Base-by-base conservation (phyloP, 2,888 invertebrate genomes). In the Aphidius colemani region DNA sequence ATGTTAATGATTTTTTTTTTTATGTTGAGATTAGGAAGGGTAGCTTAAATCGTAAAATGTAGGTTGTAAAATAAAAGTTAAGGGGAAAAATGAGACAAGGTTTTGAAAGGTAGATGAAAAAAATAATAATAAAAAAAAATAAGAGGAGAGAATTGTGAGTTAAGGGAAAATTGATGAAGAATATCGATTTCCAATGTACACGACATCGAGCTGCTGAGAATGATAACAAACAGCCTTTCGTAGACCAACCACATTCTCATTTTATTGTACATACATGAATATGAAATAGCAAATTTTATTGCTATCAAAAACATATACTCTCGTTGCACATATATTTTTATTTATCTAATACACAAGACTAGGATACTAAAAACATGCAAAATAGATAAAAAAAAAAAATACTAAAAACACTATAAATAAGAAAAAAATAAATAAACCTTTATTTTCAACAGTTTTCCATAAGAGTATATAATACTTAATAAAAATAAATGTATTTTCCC, bases 161-260 rank as follows among this genome's bases (percentile, higher is more conserved):
- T 48, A 48, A 48, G 48, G 13, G 48, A 13, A 13, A 13, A 11
- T 62, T 57, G 57, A 62, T 62, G 56, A 62, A 62, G 56, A 49
- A 62, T 62, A 62, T 62, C 57, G 62, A 62, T 62, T 62, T 62
- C 62, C 62, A 57, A 62, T 62, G 56, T 10, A 48, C 53, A 57
- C 41, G 49, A 62, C 62, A 62, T 62, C 13, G 11, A 62, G 45
- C 44, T 44, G 48, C 41, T 43, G 41, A 13, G 44, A 59, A 39
- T 50, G 44, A 56, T 57, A 62, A 62, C 44, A 56, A 57, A 62
- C 62, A 62, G 62, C 30, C 11, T 56, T 13, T 13, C 13, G 13
- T 8, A 48, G 48, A 13, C 13, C 10, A 30, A 13, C 48, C 11
- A 48, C 50, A 49, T 62, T 62, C 49, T 46, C 57, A 18, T 57